Conservation (phyloP, 2,888 invertebrate genomes). For the Trichogramma evanescens region DNA sequence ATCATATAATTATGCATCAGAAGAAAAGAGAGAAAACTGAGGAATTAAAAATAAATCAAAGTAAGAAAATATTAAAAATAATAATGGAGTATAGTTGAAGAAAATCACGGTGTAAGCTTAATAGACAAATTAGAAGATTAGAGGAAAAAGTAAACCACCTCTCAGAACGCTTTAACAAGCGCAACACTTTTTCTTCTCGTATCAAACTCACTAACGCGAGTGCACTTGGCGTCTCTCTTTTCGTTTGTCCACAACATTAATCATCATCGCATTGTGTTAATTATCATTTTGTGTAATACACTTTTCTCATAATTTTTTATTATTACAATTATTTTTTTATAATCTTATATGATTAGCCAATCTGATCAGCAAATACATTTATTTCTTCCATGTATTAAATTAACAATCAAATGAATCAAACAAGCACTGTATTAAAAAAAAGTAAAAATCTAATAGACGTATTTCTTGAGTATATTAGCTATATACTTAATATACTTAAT, state of each 20-base stretch:
- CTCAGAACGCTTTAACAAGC: conserved; percentile 1
- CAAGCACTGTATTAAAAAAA: conserved; percentile 39
- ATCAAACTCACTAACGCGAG: background rate
- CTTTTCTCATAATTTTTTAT: conserved; percentile 16
- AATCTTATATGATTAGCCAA: conserved; percentile 21
- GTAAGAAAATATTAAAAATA: conserved; percentile 10
- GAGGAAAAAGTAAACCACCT: conserved; percentile 17
- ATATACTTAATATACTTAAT: conserved; percentile 1
- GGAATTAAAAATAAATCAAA: conserved; percentile 13
- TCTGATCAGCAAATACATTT: conserved; percentile 17
- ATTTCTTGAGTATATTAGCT: conserved; percentile 32
- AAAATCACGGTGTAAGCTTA: conserved; percentile 10
- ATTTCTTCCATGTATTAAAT: background rate
- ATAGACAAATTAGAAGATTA: conserved; percentile 3
- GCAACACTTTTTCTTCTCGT: conserved; percentile 12
- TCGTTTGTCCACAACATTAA: background rate
- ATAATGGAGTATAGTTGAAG: too few relatives aligned
- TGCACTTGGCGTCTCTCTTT: conserved; percentile 8
- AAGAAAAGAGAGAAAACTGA: conserved; percentile 6
- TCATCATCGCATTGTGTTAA: too few relatives aligned
- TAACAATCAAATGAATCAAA: conserved; percentile 28
- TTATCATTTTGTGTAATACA: background rate
- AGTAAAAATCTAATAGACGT: conserved; percentile 36
- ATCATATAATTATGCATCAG: too few relatives aligned
- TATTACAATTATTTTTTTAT: conserved; percentile 15